Conservation (phyloP, 2,113 vertebrate genomes). For the Probosciger aterrimus region DNA sequence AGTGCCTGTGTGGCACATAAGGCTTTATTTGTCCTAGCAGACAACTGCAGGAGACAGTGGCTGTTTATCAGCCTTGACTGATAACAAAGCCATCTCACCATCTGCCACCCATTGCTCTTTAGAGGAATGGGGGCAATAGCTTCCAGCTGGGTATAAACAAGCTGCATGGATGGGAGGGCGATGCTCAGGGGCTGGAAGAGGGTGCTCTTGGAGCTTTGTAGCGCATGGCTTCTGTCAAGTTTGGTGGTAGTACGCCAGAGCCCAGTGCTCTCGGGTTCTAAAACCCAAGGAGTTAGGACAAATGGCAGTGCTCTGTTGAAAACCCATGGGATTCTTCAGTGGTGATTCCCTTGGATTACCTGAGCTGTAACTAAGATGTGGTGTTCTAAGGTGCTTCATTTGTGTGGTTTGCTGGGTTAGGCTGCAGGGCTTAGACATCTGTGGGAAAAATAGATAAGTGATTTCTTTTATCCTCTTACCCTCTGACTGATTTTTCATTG, state of each 20-base stretch:
- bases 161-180: not conserved
- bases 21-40: not conserved
- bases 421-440: not conserved
- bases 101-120: not conserved
- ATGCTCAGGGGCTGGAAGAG: not conserved
- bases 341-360: not conserved
- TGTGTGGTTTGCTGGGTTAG: not conserved
- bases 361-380: not conserved
- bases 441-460: not conserved
- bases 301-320: accelerated
- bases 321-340: not conserved
- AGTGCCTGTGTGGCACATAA: not conserved
- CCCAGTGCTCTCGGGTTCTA: accelerated
- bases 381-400: not conserved
- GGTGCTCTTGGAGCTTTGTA: not conserved
- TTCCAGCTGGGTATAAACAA: not conserved
- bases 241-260: not conserved
- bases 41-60: not conserved
- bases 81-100: not conserved
- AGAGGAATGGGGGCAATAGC: not conserved
- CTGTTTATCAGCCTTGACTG: not conserved
- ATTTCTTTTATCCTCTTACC: not conserved
- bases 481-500: constrained; percentile 6
- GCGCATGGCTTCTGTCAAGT: accelerated
- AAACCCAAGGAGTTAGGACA: accelerated